Percentiles rank a stretch among this genome's conserved stretches.
phyloP scores from a whole-genome alignment of 2,113 vertebrate genomes.

The Syngnathus scovelli region DNA sequence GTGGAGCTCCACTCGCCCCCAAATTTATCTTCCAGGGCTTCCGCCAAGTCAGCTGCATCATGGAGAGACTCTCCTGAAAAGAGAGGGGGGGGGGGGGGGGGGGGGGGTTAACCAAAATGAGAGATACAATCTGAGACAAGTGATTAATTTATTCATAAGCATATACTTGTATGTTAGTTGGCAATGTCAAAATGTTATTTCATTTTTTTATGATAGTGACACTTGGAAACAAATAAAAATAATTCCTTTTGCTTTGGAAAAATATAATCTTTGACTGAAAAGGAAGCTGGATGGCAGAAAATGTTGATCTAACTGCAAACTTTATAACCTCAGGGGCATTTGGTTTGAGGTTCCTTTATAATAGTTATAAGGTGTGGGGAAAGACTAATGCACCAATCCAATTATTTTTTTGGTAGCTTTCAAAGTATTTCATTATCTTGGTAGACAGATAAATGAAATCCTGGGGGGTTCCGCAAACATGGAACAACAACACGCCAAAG shows the following conservation, averaged over 20 bases:
- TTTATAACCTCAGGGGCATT: not conserved
- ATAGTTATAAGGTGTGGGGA: not conserved
- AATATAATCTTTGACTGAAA: too few species aligned
- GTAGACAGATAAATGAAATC: slow-evolving; percentile 8
- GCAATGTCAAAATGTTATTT: too few species aligned
- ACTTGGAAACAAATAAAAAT: too few species aligned
- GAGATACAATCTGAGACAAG: not conserved
- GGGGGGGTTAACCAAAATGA: not conserved
- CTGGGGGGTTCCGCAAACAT: slow-evolving; percentile 3
- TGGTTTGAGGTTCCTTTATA: not conserved
- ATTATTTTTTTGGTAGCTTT: not conserved
- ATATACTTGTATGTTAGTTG: too few species aligned
- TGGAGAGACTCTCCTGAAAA: slow-evolving; percentile 66
- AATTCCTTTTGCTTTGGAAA: too few species aligned
- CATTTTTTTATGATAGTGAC: too few species aligned
- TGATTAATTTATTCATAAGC: not conserved
- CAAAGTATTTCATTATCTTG: slow-evolving; percentile 1
- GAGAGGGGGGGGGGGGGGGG: not conserved
- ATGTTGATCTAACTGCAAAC: not conserved
- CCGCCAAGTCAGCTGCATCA: slow-evolving; percentile 73
- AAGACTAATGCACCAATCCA: not conserved
- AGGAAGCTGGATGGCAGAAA: not conserved
- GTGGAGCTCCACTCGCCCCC: slow-evolving; percentile 74
- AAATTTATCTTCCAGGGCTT: slow-evolving; percentile 73
- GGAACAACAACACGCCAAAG: slow-evolving; percentile 6